Conservation (phyloP, 2,113 vertebrate species). For the Eptesicus fuscus region DNA sequence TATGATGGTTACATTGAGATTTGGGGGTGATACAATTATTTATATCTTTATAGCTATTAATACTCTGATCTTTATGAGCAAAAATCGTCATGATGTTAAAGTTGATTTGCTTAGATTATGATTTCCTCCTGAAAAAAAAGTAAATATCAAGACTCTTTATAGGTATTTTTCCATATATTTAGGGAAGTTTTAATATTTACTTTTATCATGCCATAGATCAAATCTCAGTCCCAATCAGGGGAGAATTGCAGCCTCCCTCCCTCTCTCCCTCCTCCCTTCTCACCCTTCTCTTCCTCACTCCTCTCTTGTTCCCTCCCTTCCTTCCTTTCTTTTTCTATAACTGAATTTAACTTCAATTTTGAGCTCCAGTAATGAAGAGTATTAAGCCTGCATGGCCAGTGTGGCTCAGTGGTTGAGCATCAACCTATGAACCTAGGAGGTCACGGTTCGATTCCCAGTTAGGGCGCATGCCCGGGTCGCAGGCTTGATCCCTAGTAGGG, state of each 20-base stretch:
- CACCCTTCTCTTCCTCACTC: too few species aligned
- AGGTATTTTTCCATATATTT: neutral
- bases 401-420: too few species aligned
- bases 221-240: neutral
- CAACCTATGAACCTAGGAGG: too few species aligned
- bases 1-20: neutral
- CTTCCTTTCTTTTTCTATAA: neutral
- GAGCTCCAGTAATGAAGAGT: neutral
- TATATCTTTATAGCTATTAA: neutral
- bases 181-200: neutral
- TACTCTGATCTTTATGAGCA: slow-evolving; percentile 11
- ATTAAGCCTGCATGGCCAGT: neutral
- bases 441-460: too few species aligned
- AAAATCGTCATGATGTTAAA: neutral
- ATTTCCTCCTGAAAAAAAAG: neutral
- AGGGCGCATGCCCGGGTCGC: too few species aligned
- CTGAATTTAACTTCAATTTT: neutral
- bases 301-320: neutral
- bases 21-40: neutral
- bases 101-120: neutral
- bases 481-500: too few species aligned
- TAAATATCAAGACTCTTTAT: neutral
- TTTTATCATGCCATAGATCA: neutral
- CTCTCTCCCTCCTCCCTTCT: too few species aligned
- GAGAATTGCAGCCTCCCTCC: neutral